These are phyloP conservation scores for Helostoma temminkii DNA, from an alignment of 2,797 vertebrate species.

Conservation along the genomic window DNA sequence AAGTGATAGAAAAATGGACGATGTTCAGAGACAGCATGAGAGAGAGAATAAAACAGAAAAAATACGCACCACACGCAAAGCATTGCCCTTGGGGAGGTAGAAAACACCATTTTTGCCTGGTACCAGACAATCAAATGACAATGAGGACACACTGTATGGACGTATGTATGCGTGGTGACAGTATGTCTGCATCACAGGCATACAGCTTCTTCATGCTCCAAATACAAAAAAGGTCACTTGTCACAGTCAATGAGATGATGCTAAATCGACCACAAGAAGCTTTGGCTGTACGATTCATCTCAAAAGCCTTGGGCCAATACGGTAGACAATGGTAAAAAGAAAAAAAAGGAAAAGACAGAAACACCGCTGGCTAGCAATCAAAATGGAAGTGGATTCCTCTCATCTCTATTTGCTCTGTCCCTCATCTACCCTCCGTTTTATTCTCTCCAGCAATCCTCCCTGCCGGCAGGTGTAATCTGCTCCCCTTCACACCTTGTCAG, in stretches of 20 bases:
- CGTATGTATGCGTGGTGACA: constrained; percentile 35
- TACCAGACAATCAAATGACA: constrained; percentile 57
- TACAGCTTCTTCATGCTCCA: constrained; percentile 74
- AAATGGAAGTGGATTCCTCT: constrained; percentile 69
- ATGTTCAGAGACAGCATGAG: constrained; percentile 61
- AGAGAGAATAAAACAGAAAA: constrained; percentile 49
- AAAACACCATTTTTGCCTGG: constrained; percentile 46
- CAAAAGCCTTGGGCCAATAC: constrained; percentile 46
- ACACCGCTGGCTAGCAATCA: constrained; percentile 64
- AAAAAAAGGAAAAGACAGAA: constrained; percentile 33
- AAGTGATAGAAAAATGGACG: constrained; percentile 63
- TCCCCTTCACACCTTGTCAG: constrained; percentile 78
- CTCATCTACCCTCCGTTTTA: constrained; percentile 51
- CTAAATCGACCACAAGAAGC: constrained; percentile 75
- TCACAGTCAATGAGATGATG: constrained; percentile 76
- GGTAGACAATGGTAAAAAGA: constrained; percentile 56
- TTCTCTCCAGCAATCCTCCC: constrained; percentile 56
- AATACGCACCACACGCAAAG: constrained; percentile 44
- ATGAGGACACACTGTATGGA: constrained; percentile 26
- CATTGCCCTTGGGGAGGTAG: constrained; percentile 50
- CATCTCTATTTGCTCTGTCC: constrained; percentile 59
- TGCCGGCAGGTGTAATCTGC: constrained; percentile 81
- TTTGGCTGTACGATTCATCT: constrained; percentile 56
- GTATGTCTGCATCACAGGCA: constrained; percentile 38
- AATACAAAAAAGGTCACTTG: constrained; percentile 79